These are phyloP conservation scores for Eulemur macaco DNA, from an alignment of 2,113 vertebrate genomes.

Conservation along the genomic window DNA sequence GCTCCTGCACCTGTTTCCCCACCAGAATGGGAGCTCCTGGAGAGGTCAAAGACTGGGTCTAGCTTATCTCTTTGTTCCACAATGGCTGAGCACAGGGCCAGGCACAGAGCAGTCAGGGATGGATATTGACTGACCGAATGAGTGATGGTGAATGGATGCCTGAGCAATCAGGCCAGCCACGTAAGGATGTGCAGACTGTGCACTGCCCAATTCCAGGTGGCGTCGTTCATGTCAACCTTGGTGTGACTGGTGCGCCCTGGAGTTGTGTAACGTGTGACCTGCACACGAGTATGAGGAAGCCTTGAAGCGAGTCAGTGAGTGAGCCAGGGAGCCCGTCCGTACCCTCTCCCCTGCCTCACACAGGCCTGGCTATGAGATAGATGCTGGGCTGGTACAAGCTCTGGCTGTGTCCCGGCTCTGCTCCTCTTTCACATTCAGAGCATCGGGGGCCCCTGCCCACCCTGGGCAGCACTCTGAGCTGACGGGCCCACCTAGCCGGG, in stretches of 20 bases:
- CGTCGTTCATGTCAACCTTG: accelerated
- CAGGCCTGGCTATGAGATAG: neutral
- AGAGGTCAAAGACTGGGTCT: neutral
- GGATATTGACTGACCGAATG: neutral
- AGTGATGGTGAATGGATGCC: neutral
- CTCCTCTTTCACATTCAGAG: neutral
- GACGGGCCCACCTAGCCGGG: neutral
- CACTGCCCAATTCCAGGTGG: neutral
- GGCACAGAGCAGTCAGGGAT: neutral
- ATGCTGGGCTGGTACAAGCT: neutral
- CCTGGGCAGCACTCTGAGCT: neutral
- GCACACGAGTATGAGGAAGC: neutral
- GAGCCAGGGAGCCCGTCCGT: neutral
- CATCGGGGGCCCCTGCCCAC: neutral
- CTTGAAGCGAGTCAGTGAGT: neutral
- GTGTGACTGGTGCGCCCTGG: neutral
- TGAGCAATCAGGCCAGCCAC: neutral
- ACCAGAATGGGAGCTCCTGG: neutral
- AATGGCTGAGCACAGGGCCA: neutral
- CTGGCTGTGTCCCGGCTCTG: neutral
- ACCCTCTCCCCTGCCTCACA: neutral
- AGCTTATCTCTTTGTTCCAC: neutral
- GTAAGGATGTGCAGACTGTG: neutral
- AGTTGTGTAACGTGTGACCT: neutral
- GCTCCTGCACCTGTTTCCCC: neutral